Evolutionary conservation across 2,797 vertebrate species (phyloP).

Genomic region (Phalanger gymnotis): DNA sequence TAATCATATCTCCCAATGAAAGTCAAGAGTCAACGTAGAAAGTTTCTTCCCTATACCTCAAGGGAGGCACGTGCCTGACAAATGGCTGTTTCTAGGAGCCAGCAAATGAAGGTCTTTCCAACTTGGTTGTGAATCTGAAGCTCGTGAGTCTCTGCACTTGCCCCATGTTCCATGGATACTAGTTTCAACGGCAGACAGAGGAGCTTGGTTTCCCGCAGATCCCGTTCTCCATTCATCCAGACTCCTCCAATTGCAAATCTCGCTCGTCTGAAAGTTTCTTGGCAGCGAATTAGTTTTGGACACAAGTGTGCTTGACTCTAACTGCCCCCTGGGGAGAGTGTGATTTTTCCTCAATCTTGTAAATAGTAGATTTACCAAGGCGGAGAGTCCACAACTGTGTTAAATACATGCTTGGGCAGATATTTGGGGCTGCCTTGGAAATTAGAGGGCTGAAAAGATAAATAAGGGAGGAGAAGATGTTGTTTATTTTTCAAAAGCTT

Average conservation of each 20-base stretch:
- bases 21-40: not conserved
- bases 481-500: not conserved
- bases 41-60: not conserved
- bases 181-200: not conserved
- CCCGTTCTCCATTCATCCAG: not conserved
- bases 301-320: not conserved
- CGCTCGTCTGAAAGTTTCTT: conserved; percentile 18
- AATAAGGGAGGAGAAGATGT: not conserved
- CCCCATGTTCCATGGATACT: not conserved
- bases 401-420: not conserved
- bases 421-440: conserved; percentile 13
- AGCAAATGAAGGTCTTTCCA: not conserved
- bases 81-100: not conserved
- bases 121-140: not conserved
- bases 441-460: not conserved
- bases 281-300: conserved; percentile 38
- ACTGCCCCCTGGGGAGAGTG: conserved; percentile 34
- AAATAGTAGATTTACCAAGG: not conserved
- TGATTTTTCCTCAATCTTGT: not conserved
- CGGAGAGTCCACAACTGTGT: rapidly evolving
- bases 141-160: not conserved
- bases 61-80: not conserved
- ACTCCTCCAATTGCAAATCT: conserved; percentile 1
- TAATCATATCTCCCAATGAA: not conserved
- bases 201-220: rapidly evolving